Conservation (phyloP, 30 jellyfish, hydroid and myxozoan genomes). For the Hydractinia symbiolongicarpus region DNA sequence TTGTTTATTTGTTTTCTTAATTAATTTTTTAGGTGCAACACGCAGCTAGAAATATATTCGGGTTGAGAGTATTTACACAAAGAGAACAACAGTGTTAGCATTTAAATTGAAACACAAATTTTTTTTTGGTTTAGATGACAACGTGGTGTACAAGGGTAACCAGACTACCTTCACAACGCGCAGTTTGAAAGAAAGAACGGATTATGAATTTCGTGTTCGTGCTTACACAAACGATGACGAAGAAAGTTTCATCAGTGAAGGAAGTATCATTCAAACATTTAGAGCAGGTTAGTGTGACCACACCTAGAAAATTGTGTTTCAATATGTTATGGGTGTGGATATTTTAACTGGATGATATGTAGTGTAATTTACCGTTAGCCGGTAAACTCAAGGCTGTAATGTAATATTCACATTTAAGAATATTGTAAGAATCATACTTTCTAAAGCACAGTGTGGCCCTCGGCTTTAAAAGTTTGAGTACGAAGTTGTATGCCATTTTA, state of each 20-base stretch:
- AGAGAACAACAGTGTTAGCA: no score
- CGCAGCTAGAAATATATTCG: background rate
- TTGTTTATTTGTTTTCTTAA: no score
- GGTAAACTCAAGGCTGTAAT: no score
- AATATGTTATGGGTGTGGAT: no score
- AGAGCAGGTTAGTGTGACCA: constrained; percentile 53
- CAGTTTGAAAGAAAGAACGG: constrained; percentile 49
- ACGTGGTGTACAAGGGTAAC: constrained; percentile 51
- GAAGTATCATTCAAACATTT: constrained; percentile 45
- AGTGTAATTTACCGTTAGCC: no score
- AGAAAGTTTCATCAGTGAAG: constrained; percentile 66
- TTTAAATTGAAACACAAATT: background rate
- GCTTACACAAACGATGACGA: constrained; percentile 85
- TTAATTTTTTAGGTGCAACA: no score
- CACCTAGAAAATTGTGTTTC: background rate
- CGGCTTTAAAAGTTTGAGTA: no score
- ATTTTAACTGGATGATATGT: no score
- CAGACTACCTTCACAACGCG: constrained; percentile 40
- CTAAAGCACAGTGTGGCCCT: no score
- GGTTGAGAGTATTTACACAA: background rate
- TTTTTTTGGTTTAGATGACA: constrained; percentile 39
- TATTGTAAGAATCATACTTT: no score
- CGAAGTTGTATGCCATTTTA: background rate
- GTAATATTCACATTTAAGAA: no score
- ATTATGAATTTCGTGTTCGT: constrained; percentile 49